phyloP scores from a whole-genome alignment of 2,888 invertebrate genomes.

The Caenorhabditis uteleia region DNA sequence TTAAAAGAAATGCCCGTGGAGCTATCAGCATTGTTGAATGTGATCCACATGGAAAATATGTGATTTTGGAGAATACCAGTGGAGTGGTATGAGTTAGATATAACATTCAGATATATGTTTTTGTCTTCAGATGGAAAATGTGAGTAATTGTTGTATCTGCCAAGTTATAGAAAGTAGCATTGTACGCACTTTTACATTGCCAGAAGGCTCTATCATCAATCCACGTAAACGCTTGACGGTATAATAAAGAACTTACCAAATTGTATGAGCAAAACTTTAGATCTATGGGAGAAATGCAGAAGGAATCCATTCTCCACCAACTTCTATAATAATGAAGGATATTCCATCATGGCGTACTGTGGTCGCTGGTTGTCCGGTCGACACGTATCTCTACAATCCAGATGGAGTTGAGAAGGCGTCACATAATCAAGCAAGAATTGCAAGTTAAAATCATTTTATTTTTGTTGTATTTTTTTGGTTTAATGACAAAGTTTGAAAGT shows the following conservation, averaged over 20 bases:
- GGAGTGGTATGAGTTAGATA: no score
- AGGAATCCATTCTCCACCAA: conserved; percentile 60
- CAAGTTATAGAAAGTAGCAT: conserved; percentile 24
- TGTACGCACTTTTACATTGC: conserved; percentile 31
- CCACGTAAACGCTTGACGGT: conserved; percentile 24
- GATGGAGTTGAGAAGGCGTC: conserved; percentile 36
- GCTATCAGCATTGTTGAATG: conserved; percentile 72
- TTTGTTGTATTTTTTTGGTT: no score
- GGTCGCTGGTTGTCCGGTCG: conserved; percentile 59
- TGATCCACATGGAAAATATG: conserved; percentile 72
- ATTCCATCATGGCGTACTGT: conserved; percentile 61
- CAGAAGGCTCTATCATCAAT: conserved; percentile 9
- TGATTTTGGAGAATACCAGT: conserved; percentile 73
- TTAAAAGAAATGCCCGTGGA: conserved; percentile 62
- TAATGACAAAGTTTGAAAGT: no score
- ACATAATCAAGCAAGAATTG: conserved; percentile 5
- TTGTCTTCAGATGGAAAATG: conserved; percentile 22
- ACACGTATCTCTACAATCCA: conserved; percentile 61
- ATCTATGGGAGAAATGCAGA: conserved; percentile 28
- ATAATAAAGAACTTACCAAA: no score
- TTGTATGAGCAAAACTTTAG: no score
- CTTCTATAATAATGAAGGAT: conserved; percentile 56
- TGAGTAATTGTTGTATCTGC: conserved; percentile 25
- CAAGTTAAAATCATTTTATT: no score
- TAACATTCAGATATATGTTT: no score